Evolutionary conservation across 2,888 invertebrate species (phyloP).

Genomic region (Synergus umbraculus): DNA sequence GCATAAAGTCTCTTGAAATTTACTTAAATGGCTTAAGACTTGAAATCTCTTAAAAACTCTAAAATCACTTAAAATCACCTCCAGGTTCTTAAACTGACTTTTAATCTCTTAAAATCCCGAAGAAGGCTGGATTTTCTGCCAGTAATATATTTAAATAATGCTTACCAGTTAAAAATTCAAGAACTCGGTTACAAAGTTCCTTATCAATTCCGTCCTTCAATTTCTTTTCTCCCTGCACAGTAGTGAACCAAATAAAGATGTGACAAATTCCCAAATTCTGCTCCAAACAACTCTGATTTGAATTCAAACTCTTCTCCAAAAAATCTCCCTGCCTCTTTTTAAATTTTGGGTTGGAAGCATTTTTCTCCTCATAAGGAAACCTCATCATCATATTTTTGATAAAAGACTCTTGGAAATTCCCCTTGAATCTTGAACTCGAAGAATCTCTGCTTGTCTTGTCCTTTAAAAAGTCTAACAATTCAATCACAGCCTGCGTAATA

Average conservation of each 20-base stretch:
- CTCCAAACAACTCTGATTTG: conserved; percentile 77
- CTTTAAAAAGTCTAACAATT: conserved; percentile 73
- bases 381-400: conserved; percentile 80
- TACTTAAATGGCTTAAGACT: too few species aligned
- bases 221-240: conserved; percentile 79
- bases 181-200: conserved; percentile 72
- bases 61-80: too few species aligned
- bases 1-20: too few species aligned
- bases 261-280: conserved; percentile 80
- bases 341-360: conserved; percentile 56
- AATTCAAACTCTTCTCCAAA: conserved; percentile 65
- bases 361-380: conserved; percentile 79
- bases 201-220: conserved; percentile 75
- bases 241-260: conserved; percentile 70
- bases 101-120: too few species aligned
- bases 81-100: too few species aligned
- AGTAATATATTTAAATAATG: conserved; percentile 65
- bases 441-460: conserved; percentile 50
- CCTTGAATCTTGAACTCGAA: conserved; percentile 78
- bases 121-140: background rate
- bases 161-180: conserved; percentile 79
- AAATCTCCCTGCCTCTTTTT: conserved; percentile 74
- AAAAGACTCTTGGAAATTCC: conserved; percentile 79
- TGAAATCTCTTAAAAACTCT: too few species aligned
- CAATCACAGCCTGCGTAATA: conserved; percentile 82